Evolutionary conservation across 2,797 vertebrate species (phyloP).

Genomic region (Pelochelys cantorii): DNA sequence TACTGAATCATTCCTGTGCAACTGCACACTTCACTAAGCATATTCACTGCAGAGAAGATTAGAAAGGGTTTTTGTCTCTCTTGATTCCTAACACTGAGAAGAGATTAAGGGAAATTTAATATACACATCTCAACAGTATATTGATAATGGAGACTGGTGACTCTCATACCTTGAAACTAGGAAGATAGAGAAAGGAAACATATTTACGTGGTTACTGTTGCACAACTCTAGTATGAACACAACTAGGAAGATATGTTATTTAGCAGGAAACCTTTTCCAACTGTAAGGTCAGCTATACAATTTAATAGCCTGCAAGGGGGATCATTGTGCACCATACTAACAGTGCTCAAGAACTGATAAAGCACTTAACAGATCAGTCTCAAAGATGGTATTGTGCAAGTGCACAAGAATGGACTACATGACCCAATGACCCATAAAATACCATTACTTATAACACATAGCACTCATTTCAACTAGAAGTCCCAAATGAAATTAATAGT

Average conservation of each 20-base stretch:
- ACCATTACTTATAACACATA: no score
- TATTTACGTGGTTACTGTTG: neutral
- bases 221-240: neutral
- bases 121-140: neutral
- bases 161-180: neutral
- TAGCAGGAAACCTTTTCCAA: neutral
- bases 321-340: no score
- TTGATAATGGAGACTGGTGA: neutral
- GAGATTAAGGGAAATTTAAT: neutral
- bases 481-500: no score
- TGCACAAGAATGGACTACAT: neutral
- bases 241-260: neutral
- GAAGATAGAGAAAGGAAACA: neutral
- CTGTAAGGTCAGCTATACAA: neutral
- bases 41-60: neutral
- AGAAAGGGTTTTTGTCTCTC: constrained; percentile 30
- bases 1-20: neutral
- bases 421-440: no score
- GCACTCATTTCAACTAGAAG: no score
- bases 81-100: neutral
- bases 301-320: accelerated
- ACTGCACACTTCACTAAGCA: neutral
- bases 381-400: neutral
- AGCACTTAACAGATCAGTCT: neutral
- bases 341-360: neutral